A percentile compares a stretch with the other conserved stretches of the same genome.
phyloP scores from a whole-genome alignment of 2,888 invertebrate genomes.

The Neoaliturus tenellus region DNA sequence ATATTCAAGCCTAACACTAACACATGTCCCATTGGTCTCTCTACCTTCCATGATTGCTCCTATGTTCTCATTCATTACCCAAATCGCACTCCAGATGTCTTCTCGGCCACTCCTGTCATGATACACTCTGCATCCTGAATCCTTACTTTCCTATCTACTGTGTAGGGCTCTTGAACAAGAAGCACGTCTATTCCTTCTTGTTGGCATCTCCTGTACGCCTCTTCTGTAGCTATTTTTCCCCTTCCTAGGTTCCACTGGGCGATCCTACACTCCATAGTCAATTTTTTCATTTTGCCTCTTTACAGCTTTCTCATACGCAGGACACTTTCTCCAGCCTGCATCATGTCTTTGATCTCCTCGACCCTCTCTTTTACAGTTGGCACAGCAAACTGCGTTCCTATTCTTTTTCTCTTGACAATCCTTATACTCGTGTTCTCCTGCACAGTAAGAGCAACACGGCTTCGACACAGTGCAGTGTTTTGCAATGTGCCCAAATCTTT shows the following conservation, averaged over 20 bases:
- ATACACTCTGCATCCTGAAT: neutral
- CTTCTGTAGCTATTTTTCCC: no score
- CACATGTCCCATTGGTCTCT: neutral
- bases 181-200: neutral
- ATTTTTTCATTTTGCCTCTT: neutral
- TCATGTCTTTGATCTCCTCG: neutral
- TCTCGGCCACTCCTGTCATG: neutral
- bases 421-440: no score
- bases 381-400: neutral
- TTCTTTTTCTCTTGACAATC: neutral
- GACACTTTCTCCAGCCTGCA: no score
- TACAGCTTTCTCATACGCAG: no score
- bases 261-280: neutral
- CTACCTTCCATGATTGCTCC: neutral
- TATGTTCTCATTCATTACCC: neutral
- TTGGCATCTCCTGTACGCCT: no score
- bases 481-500: conserved; percentile 3
- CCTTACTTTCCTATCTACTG: neutral
- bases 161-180: neutral
- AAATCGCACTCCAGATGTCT: neutral
- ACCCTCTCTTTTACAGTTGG: neutral
- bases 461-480: neutral
- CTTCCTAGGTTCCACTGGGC: neutral
- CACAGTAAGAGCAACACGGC: neutral
- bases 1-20: conserved; percentile 6